phyloP scores from a whole-genome alignment of 2,797 vertebrate species.

The Betta splendens region DNA sequence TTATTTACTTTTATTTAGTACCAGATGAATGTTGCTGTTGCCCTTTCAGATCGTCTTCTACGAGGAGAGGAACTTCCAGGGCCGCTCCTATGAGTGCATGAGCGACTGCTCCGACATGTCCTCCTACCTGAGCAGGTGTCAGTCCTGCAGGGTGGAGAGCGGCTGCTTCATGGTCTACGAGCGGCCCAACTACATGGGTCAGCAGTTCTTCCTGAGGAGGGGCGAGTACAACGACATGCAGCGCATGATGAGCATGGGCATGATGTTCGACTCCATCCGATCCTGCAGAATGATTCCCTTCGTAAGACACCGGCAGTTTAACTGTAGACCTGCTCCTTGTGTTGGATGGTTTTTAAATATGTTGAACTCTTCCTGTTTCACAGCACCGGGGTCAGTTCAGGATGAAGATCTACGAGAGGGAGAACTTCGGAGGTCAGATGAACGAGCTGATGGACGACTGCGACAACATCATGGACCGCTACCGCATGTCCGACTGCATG shows the following conservation, averaged over 20 bases:
- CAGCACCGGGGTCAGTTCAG: slow-evolving; percentile 78
- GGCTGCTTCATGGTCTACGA: slow-evolving; percentile 84
- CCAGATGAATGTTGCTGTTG: not conserved
- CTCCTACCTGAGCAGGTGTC: slow-evolving; percentile 78
- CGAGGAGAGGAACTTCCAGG: slow-evolving; percentile 83
- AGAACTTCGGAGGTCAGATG: slow-evolving; percentile 78
- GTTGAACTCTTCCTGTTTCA: slow-evolving; percentile 13
- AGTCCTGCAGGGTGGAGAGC: slow-evolving; percentile 80
- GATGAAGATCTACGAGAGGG: slow-evolving; percentile 81
- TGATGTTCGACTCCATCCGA: slow-evolving; percentile 77
- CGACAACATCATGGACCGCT: slow-evolving; percentile 74
- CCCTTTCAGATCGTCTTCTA: slow-evolving; percentile 76
- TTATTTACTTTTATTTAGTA: too few species aligned
- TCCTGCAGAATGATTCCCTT: slow-evolving; percentile 81
- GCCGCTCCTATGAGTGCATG: slow-evolving; percentile 81
- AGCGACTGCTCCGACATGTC: slow-evolving; percentile 77
- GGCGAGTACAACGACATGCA: slow-evolving; percentile 83
- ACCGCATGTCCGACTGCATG: slow-evolving; percentile 75
- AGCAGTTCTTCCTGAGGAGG: slow-evolving; percentile 80
- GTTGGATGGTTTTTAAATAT: too few species aligned
- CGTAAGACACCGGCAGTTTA: slow-evolving; percentile 72
- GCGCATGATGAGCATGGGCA: slow-evolving; percentile 81
- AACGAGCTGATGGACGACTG: slow-evolving; percentile 78
- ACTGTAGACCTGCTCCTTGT: too few species aligned
- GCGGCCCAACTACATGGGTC: slow-evolving; percentile 75